Percentiles rank a stretch among this genome's conserved stretches.
phyloP scores from a whole-genome alignment of 2,113 vertebrate genomes.

The Salvelinus fontinalis region DNA sequence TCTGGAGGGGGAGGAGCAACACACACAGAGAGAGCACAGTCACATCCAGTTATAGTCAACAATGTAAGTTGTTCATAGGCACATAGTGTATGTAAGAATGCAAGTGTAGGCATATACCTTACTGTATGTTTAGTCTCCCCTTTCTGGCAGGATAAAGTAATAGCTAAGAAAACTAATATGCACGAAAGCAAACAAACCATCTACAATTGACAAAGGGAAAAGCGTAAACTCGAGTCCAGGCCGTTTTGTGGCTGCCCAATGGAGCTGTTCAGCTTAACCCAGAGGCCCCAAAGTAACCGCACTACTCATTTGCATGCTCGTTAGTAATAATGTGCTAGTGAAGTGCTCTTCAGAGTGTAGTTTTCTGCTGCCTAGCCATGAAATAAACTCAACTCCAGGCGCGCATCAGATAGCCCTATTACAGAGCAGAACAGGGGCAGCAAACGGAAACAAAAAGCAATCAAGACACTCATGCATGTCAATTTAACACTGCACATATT shows the following conservation, averaged over 20 bases:
- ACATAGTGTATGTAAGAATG: neutral
- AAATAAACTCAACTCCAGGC: conserved; percentile 66
- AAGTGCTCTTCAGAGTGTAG: conserved; percentile 76
- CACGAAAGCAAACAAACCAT: conserved; percentile 56
- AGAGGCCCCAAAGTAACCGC: conserved; percentile 64
- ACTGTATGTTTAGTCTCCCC: neutral
- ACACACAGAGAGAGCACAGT: neutral
- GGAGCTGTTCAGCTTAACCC: conserved; percentile 64
- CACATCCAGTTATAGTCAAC: neutral
- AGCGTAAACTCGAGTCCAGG: conserved; percentile 53
- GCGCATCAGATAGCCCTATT: conserved; percentile 49
- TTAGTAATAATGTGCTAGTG: conserved; percentile 75
- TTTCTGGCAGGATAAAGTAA: conserved; percentile 27
- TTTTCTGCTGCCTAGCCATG: conserved; percentile 73
- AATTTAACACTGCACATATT: conserved; percentile 55
- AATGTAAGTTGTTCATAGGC: neutral
- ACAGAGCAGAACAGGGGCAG: conserved; percentile 54
- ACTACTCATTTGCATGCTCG: conserved; percentile 74
- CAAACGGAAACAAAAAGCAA: conserved; percentile 68
- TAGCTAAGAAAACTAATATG: conserved; percentile 43
- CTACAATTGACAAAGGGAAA: conserved; percentile 58
- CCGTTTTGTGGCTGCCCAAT: conserved; percentile 59
- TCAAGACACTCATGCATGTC: conserved; percentile 69
- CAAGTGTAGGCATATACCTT: neutral
- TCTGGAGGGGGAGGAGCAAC: conserved; percentile 67